Evolutionary conservation across 1,140 invertebrate species (phyloP).

Genomic region (Drosophila insularis): DNA sequence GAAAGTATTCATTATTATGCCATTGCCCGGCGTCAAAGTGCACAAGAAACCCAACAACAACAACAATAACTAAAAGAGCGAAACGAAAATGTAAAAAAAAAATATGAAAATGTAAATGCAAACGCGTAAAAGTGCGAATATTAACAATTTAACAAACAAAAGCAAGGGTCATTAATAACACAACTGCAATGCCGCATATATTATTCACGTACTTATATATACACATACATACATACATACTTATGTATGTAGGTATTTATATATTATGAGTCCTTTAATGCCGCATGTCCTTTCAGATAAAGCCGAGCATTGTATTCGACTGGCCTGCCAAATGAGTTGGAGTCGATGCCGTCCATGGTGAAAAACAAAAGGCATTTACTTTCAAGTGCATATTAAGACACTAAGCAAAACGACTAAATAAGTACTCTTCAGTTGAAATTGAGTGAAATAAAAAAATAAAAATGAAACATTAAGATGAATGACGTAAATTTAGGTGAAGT

Average conservation of each 20-base stretch:
- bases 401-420: background rate
- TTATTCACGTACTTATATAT: slow-evolving; percentile 13
- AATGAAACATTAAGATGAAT: background rate
- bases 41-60: slow-evolving; percentile 34
- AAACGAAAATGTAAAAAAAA: slow-evolving; percentile 25
- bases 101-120: slow-evolving; percentile 27
- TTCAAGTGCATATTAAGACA: slow-evolving; percentile 4
- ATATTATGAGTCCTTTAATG: slow-evolving; percentile 44
- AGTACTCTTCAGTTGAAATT: slow-evolving; percentile 2
- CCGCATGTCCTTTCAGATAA: slow-evolving; percentile 35
- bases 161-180: slow-evolving; percentile 54
- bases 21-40: slow-evolving; percentile 48
- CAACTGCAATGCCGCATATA: slow-evolving; percentile 22
- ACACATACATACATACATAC: background rate
- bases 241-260: slow-evolving; percentile 17
- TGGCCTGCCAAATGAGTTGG: slow-evolving; percentile 1
- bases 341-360: background rate
- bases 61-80: slow-evolving; percentile 21
- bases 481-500: background rate
- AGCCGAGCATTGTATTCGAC: background rate
- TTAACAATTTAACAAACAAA: slow-evolving; percentile 51
- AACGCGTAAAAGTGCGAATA: slow-evolving; percentile 40
- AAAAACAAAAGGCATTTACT: slow-evolving; percentile 17
- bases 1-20: slow-evolving; percentile 40
- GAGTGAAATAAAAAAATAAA: background rate